Evolutionary conservation across 2,113 vertebrate species (phyloP), one percentile per base, ranked within the genome.

Genomic region (Dermatemys mawii): DNA sequence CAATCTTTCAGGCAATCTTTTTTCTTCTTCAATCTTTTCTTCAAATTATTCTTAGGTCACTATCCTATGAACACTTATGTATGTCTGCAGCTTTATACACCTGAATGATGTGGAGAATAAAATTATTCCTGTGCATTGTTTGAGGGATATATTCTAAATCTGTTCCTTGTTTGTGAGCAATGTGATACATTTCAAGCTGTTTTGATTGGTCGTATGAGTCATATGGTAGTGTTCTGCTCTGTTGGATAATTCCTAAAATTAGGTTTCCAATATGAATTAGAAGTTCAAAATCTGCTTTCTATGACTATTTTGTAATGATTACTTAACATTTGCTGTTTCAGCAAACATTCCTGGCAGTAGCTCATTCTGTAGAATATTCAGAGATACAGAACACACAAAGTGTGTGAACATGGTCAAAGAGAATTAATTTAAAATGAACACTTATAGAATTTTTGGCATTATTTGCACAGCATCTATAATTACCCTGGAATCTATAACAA

Each of bases 381-480:
- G 41, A 86, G 46, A 82, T 88, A 78, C 1, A 67, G 76, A 44
- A 75, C 78, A 84, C 78, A 53, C 55, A 44, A 86, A 89, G 17
- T 8, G 8, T 79, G 5, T 73, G 81, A 93, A 49, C 63, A 46
- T 54, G 35, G 94, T 93, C 3, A 83, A 93, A 97, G 67, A 75
- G 24, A 24, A 87, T 75, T 91, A 57, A 44, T 91, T 73, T 32
- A 0, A 84, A 87, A 93, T 93, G 2, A 92, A 84, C 95, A 83
- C 89, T 95, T 91, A 92, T 84, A 83, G n/a, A 44, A 75, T 22
- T 12, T 51, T 38, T 81, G 60, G 41, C 27, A 92, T 16, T 94
- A 86, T 95, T 95, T 95, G 41, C 89, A 86, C 79, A 78, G 9
- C n/a, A 49, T 93, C 92, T 92, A 76, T 79, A 89, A 85, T 48